A percentile compares a stretch with the other conserved stretches of the same genome.
These are phyloP conservation scores for Varanus salvator DNA, from an alignment of 2,113 vertebrate species.

Conservation along the genomic window DNA sequence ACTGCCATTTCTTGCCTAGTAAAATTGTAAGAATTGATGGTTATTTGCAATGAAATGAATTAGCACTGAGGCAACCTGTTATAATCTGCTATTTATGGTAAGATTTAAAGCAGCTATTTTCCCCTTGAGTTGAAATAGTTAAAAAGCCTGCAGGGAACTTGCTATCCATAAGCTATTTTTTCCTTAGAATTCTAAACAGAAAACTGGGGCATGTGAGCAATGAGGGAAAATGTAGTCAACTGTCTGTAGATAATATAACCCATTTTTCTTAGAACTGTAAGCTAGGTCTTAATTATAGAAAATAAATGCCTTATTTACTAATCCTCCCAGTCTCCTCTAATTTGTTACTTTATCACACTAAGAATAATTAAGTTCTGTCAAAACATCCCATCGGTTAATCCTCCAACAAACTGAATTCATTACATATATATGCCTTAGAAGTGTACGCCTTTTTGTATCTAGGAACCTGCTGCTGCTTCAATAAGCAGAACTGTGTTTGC, in stretches of 20 bases:
- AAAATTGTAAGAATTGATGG: too few relatives aligned
- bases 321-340: conserved; percentile 44
- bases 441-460: conserved; percentile 38
- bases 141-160: background rate
- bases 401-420: conserved; percentile 62
- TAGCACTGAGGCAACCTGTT: background rate
- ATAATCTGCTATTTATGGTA: background rate
- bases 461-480: conserved; percentile 37
- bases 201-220: conserved; percentile 18
- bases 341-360: conserved; percentile 59
- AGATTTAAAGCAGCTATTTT: conserved; percentile 4
- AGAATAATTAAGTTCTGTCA: conserved; percentile 64
- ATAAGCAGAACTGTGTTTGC: conserved; percentile 56
- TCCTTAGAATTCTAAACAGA: background rate
- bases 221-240: conserved; percentile 22
- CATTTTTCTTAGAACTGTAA: conserved; percentile 36
- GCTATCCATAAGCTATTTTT: background rate
- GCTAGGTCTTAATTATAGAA: conserved; percentile 54
- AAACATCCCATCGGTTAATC: conserved; percentile 57
- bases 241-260: conserved; percentile 34
- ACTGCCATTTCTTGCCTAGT: too few relatives aligned
- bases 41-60: too few relatives aligned
- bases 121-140: conserved; percentile 27
- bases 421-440: conserved; percentile 49
- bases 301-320: conserved; percentile 68